Conservation (phyloP, 2,113 vertebrate genomes). For the Eudyptes chrysolophus region DNA sequence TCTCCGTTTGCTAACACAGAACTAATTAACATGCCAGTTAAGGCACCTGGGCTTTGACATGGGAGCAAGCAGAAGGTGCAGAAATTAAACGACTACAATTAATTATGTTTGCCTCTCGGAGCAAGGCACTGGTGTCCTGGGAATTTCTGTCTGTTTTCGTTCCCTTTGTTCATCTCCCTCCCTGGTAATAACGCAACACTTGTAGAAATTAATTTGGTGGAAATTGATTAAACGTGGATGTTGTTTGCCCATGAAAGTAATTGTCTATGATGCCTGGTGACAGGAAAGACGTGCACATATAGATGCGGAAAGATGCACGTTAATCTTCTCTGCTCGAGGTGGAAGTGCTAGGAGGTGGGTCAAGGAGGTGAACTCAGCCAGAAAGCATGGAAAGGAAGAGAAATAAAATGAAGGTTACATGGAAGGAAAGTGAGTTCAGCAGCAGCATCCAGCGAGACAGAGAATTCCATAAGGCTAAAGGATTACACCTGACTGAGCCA, state of each 20-base stretch:
- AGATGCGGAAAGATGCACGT: neutral
- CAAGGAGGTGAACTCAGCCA: neutral
- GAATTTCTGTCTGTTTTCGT: neutral
- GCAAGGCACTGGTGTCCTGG: neutral
- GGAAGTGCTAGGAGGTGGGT: neutral
- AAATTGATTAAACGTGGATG: conserved; percentile 40
- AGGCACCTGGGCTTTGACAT: conserved; percentile 53
- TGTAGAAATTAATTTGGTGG: conserved; percentile 59
- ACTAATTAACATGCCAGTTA: conserved; percentile 51
- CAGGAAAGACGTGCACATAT: neutral
- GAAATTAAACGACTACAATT: conserved; percentile 64
- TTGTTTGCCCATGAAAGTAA: neutral
- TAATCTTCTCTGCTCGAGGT: neutral
- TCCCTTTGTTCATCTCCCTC: conserved; percentile 38
- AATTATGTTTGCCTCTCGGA: conserved; percentile 32
- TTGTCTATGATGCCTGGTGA: neutral
- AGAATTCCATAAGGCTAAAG: neutral
- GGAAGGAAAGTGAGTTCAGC: neutral
- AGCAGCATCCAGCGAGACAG: neutral
- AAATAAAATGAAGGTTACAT: neutral
- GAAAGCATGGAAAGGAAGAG: neutral
- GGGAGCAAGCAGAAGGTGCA: conserved; percentile 19
- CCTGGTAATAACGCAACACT: neutral
- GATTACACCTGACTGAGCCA: neutral
- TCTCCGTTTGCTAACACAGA: neutral